Evolutionary conservation across 2,888 invertebrate species (phyloP).

Genomic region (Trachelus stipa): DNA sequence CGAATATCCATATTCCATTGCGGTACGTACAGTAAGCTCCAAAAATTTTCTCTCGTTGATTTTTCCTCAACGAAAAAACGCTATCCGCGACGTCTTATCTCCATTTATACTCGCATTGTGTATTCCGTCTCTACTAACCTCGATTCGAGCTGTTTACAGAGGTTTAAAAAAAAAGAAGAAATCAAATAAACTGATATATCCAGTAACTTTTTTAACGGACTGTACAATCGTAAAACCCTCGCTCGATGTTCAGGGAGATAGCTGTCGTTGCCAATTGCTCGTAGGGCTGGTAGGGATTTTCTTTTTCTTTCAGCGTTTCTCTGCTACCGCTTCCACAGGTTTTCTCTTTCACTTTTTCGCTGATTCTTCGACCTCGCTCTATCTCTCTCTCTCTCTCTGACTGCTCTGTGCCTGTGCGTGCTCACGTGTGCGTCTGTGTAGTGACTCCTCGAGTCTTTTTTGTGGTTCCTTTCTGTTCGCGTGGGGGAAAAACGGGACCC

Average conservation of each 20-base stretch:
- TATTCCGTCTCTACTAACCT: no score
- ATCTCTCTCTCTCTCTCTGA: constrained; percentile 8
- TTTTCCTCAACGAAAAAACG: no score
- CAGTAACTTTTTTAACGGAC: background rate
- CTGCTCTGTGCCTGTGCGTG: background rate
- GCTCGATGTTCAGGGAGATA: constrained; percentile 20
- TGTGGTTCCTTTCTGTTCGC: constrained; percentile 28
- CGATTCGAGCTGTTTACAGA: background rate
- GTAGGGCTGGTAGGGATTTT: constrained; percentile 24
- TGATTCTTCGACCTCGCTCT: constrained; percentile 13
- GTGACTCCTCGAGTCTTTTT: constrained; percentile 25
- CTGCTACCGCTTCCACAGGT: background rate
- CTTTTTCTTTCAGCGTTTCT: constrained; percentile 13
- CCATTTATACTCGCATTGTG: no score
- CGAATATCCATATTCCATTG: no score
- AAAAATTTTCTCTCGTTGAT: no score
- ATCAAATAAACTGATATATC: background rate
- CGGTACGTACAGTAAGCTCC: no score
- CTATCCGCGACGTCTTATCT: no score
- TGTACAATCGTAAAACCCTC: constrained; percentile 2
- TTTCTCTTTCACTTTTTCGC: background rate
- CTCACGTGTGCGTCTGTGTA: no score
- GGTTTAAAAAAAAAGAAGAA: background rate
- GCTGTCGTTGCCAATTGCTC: constrained; percentile 40
- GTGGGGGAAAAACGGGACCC: constrained; percentile 38